Conservation (phyloP, 2,797 vertebrate species). For the Sebastes steindachneri region DNA sequence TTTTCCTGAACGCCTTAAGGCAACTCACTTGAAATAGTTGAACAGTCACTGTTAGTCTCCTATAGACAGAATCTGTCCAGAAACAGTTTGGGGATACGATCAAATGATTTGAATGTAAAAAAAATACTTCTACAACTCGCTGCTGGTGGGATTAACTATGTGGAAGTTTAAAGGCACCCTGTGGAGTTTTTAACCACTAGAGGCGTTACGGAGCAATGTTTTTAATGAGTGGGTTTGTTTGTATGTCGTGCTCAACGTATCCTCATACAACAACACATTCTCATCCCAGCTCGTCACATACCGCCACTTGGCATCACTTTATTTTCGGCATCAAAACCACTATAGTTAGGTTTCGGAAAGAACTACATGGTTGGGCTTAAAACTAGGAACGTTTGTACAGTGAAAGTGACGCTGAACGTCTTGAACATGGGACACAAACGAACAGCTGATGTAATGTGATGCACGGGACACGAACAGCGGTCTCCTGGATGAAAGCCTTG, state of each 20-base stretch:
- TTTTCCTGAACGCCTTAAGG: conserved; percentile 52
- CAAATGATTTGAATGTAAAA: conserved; percentile 59
- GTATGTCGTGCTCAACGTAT: too few relatives aligned
- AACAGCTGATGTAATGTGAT: too few relatives aligned
- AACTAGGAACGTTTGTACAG: too few relatives aligned
- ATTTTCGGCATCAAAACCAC: too few relatives aligned
- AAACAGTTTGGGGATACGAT: conserved; percentile 1
- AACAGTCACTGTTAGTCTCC: conserved; percentile 32
- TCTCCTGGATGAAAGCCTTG: background rate
- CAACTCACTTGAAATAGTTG: conserved; percentile 39
- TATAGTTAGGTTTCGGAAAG: too few relatives aligned
- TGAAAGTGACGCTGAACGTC: too few relatives aligned
- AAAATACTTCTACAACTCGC: background rate
- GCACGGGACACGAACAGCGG: background rate
- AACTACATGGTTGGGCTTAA: too few relatives aligned
- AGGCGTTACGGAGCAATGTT: background rate
- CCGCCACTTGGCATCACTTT: too few relatives aligned
- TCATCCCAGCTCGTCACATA: too few relatives aligned
- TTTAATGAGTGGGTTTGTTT: too few relatives aligned
- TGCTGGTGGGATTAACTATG: background rate
- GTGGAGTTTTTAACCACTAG: conserved; percentile 21
- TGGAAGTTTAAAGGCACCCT: conserved; percentile 26
- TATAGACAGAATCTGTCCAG: conserved; percentile 32
- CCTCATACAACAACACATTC: too few relatives aligned
- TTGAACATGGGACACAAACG: too few relatives aligned